Base-by-base conservation (phyloP, 2,888 invertebrate species). In the Diogma glabrata region DNA sequence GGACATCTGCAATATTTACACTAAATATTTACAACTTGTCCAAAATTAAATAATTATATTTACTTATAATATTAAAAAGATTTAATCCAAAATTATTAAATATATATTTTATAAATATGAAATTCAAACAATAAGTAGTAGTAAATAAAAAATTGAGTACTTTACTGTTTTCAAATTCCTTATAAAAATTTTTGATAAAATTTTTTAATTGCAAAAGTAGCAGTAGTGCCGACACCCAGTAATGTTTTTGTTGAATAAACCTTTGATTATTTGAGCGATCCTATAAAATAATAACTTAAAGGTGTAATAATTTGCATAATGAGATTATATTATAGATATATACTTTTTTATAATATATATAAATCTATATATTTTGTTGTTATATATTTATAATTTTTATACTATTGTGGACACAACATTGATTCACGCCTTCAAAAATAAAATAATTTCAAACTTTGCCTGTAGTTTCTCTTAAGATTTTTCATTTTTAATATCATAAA, bases 241-340 rank as follows among this genome's bases (percentile, higher is more conserved):
- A 43, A 14, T 43, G 43, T 23, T 14, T 20, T 43, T 23, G 43
- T 43, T 22, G 23, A 20, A 28, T 12, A 10, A 43, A 43, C 43
- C 43, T 43, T 43, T 43, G 43, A 43, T 43, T 23, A n/a, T 43
- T 43, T 43, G 43, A 43, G 40, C 43, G 24, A 46, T 46, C 46
- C 46, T 46, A 46, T 46, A 46, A 46, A 46, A 43, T 43, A 46
- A 46, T 46, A 46, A 46, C 46, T 46, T 46, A 46, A 24, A 46
- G 46, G 46, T 46, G 46, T 46, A 46, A 46, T 46, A 22, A 46
- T 46, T 24, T 46, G 46, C 24, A 22, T 46, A 46, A 8, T 20
- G 14, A 43, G 23, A 14, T 43, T 43, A 22, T 12, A 22, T 22
- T 43, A 43, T 22, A 43, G 23, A 43, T 43, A 43, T 43, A 43